Evolutionary conservation across 1,140 invertebrate species (phyloP).

Genomic region (Philopotamus ludificatus): DNA sequence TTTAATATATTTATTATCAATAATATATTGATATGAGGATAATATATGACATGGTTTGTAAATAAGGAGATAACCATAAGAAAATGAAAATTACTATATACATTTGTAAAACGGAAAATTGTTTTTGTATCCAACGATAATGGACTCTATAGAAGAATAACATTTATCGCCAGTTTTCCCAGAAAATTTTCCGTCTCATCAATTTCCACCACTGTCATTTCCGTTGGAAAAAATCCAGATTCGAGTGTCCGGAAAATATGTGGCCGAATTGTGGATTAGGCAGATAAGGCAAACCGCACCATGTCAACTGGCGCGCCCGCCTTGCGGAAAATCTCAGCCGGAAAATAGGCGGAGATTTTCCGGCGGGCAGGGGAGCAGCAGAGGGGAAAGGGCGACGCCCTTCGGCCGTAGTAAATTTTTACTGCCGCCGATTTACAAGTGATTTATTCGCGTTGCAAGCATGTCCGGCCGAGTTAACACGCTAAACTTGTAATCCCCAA

Average conservation of each 20-base stretch:
- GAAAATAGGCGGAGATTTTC: background rate
- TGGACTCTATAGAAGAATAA: no score
- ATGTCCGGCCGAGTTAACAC: slow-evolving; percentile 17
- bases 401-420: slow-evolving; percentile 29
- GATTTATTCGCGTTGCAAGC: slow-evolving; percentile 19
- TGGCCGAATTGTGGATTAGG: background rate
- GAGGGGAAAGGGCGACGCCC: slow-evolving; percentile 12
- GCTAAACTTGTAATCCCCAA: slow-evolving; percentile 24
- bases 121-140: no score
- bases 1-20: no score
- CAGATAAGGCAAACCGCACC: background rate
- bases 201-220: no score
- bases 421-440: slow-evolving; percentile 16
- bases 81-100: no score
- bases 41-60: no score
- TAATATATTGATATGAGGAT: no score
- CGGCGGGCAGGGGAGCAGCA: background rate
- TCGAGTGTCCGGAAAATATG: background rate
- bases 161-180: no score
- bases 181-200: no score
- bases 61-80: no score
- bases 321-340: background rate
- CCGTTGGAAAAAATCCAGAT: no score
- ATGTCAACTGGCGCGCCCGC: background rate
- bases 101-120: no score